Evolutionary conservation across 2,888 invertebrate genomes (phyloP), one percentile per base, ranked within the genome.

Genomic region (Mechanitis messenoides): DNA sequence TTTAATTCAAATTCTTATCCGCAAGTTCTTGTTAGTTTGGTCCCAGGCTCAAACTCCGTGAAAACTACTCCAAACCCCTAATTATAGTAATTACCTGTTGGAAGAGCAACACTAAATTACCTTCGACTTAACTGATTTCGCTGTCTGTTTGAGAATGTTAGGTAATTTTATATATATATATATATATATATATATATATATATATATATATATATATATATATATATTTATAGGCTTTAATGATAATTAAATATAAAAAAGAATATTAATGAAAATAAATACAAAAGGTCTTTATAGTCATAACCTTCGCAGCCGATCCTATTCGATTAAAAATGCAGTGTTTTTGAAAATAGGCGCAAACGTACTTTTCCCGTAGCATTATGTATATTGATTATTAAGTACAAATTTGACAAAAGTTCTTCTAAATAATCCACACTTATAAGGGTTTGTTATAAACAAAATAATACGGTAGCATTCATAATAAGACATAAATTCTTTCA

Each of bases 21-120:
- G 28, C 31, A 31, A 12, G 46, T 47, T 60, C n/a, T 59, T 55
- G 63, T 58, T 56, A 62, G 60, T 56, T 55, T 20, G 45, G 38
- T 47, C 60, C 6, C 35, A 35, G 35, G 35, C 2, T 35, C 35
- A 1, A 20, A 28, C 28, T 31, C 50, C 50, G 50, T 50, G 50
- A 28, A 50, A 28, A 50, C 35, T 35, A 35, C 65, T 55, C 59
- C 56, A 55, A 58, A 33, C 56, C 61, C 56, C 42, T 65, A 68
- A 70, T 68, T 65, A 63, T 64, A 66, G 62, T 69, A 69, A 69
- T 69, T 69, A 68, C 63, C 60, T 55, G 45, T 42, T 64, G 62
- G 59, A 60, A 58, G 60, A 60, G 59, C 46, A 60, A 50, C 61
- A 46, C 61, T 61, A 64, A 66, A 61, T 63, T 62, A 42, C 63